Evolutionary conservation across 2,888 invertebrate species (phyloP), one percentile per base, ranked within the genome.

Genomic region (Poecilus cupreus): DNA sequence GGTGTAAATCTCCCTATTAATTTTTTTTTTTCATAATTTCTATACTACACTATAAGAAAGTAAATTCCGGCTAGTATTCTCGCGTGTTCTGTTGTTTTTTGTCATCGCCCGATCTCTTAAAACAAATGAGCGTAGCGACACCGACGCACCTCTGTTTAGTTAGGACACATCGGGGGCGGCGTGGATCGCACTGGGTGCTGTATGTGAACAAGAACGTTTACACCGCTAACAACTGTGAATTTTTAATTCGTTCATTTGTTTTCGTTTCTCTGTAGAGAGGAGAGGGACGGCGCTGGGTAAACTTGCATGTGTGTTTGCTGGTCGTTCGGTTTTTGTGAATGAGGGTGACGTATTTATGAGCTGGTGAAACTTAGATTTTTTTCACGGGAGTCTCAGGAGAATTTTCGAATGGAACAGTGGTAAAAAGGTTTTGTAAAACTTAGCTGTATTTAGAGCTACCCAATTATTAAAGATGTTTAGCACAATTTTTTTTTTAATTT

Each of bases 41-140:
- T n/a, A n/a, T n/a, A n/a, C n/a, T n/a, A n/a, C n/a, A n/a, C n/a
- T n/a, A n/a, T n/a, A n/a, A n/a, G n/a, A n/a, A n/a, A n/a, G n/a
- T n/a, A n/a, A n/a, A n/a, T n/a, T n/a, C 4, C 6, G 5, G 4
- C 32, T 32, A 32, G 2, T 5, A 32, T 8, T 5, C 32, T 32
- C 4, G 32, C 60, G 60, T 60, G 60, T 26, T 60, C 60, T 60
- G 60, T 60, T 60, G 60, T 60, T 60, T 60, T 60, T 60, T 60
- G 32, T 6, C 60, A 20, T 26, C 60, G 60, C 0, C 5, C 24
- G 60, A 60, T 60, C 60, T 60, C 60, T 60, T 60, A 24, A 60
- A 60, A 60, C 60, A 60, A 60, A 60, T 60, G 60, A 54, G 54
- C 10, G 54, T 54, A 10, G 54, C 22, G 22, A 4, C 60, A 26